Percentiles rank a stretch among this genome's conserved stretches.
Evolutionary conservation across 1,140 invertebrate genomes (phyloP).

Genomic region (Eupeodes corollae): DNA sequence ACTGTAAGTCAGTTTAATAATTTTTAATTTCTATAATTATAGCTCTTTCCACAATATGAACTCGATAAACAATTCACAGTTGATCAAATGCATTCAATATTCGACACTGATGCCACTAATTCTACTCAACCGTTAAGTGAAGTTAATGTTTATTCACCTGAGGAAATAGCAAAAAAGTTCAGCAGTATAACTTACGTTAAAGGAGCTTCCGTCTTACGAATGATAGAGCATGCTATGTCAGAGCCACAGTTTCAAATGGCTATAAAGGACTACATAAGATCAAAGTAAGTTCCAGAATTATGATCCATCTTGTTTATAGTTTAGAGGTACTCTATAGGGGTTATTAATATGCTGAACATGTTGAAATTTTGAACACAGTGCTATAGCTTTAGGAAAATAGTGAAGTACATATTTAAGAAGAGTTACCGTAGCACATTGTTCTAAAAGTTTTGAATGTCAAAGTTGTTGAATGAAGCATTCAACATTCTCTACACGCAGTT

Average conservation of each 20-base stretch:
- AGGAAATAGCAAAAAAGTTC: constrained; percentile 43
- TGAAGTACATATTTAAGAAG: no score
- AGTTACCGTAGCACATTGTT: no score
- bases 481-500: no score
- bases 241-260: constrained; percentile 48
- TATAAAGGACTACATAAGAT: constrained; percentile 45
- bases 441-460: no score
- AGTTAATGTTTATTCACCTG: constrained; percentile 34
- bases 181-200: constrained; percentile 49
- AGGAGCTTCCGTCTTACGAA: constrained; percentile 60
- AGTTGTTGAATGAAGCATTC: no score
- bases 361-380: no score
- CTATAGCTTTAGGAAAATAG: no score
- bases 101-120: constrained; percentile 48
- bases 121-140: constrained; percentile 48
- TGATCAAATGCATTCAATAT: constrained; percentile 51
- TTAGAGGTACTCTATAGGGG: no score
- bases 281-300: constrained; percentile 39
- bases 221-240: constrained; percentile 59
- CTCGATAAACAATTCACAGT: constrained; percentile 47
- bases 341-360: no score
- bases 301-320: no score
- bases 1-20: background rate
- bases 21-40: background rate
- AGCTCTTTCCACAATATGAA: constrained; percentile 38